phyloP scores from a whole-genome alignment of 2,888 invertebrate genomes.

The Drosophila subsilvestris region DNA sequence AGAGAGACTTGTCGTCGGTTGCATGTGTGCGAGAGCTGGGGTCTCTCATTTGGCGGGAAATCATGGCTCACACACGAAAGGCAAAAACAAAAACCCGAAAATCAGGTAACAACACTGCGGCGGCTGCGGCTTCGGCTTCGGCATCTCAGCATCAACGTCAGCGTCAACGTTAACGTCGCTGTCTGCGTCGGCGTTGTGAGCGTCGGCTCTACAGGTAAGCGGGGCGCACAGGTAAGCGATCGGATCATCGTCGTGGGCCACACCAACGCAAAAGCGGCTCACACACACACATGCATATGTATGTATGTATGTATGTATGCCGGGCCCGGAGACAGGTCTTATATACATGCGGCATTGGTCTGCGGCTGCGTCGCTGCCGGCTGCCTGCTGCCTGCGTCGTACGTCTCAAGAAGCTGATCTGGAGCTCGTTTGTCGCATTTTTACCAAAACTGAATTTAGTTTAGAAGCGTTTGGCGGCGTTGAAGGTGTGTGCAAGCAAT shows the following conservation, averaged over 20 bases:
- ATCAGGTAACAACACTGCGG: constrained; percentile 74
- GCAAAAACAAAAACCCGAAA: constrained; percentile 79
- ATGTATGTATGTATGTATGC: constrained; percentile 16
- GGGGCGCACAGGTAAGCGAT: constrained; percentile 38
- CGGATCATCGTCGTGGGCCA: constrained; percentile 55
- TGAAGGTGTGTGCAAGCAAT: constrained; percentile 79
- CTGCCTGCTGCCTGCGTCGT: constrained; percentile 16
- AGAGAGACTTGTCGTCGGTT: constrained; percentile 60
- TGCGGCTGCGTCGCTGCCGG: constrained; percentile 37
- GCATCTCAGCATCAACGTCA: background rate
- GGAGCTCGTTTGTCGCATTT: constrained; percentile 82
- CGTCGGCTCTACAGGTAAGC: constrained; percentile 54
- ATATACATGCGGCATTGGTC: constrained; percentile 25
- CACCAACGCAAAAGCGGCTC: constrained; percentile 70
- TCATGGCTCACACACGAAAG: constrained; percentile 58
- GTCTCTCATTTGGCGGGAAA: constrained; percentile 78
- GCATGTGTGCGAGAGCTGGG: constrained; percentile 52
- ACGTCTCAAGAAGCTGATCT: constrained; percentile 79
- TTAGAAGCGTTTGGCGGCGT: constrained; percentile 84
- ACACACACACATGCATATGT: constrained; percentile 21
- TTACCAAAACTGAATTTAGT: constrained; percentile 84
- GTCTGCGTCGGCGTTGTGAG: constrained; percentile 30
- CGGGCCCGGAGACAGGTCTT: constrained; percentile 33
- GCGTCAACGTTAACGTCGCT: constrained; percentile 18
- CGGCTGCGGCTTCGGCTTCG: constrained; percentile 1